These are phyloP conservation scores for Drosophila diplacantha DNA, from an alignment of 2,888 invertebrate genomes.

Conservation along the genomic window DNA sequence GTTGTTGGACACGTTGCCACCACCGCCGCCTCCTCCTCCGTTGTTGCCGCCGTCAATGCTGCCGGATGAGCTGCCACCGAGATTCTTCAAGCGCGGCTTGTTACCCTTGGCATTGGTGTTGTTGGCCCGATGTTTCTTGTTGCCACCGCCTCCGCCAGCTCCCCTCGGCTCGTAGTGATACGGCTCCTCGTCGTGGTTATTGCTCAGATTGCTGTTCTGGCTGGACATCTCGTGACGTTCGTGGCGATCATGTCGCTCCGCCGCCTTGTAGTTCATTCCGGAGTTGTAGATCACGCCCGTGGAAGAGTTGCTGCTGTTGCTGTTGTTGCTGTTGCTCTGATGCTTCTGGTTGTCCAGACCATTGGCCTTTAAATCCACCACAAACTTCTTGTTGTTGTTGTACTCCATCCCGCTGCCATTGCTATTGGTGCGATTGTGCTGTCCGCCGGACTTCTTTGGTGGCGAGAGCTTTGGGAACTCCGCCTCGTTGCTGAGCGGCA, in stretches of 20 bases:
- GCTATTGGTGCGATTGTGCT: conserved; percentile 62
- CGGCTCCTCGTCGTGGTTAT: conserved; percentile 73
- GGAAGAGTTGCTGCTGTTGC: conserved; percentile 44
- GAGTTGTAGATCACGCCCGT: conserved; percentile 65
- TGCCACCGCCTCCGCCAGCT: conserved; percentile 35
- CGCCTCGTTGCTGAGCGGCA: conserved; percentile 75
- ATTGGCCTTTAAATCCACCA: conserved; percentile 59
- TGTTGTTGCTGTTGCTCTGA: conserved; percentile 37
- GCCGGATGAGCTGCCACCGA: conserved; percentile 72
- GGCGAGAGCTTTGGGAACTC: conserved; percentile 78
- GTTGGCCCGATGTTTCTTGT: conserved; percentile 77
- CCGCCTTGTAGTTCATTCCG: conserved; percentile 72
- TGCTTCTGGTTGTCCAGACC: conserved; percentile 54
- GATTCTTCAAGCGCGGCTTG: conserved; percentile 78
- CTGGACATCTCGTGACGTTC: conserved; percentile 68
- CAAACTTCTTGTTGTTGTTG: conserved; percentile 57
- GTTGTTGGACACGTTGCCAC: conserved; percentile 74
- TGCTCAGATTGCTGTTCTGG: conserved; percentile 71
- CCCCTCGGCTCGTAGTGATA: conserved; percentile 69
- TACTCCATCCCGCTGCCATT: conserved; percentile 68
- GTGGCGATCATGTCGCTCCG: conserved; percentile 62
- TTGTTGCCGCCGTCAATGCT: conserved; percentile 78
- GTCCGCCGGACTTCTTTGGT: conserved; percentile 75
- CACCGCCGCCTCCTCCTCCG: conserved; percentile 20
- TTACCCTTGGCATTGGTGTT: conserved; percentile 77